These are phyloP conservation scores for Pangasius sanitwongsei DNA, from an alignment of 2,797 vertebrate species.

Conservation along the genomic window DNA sequence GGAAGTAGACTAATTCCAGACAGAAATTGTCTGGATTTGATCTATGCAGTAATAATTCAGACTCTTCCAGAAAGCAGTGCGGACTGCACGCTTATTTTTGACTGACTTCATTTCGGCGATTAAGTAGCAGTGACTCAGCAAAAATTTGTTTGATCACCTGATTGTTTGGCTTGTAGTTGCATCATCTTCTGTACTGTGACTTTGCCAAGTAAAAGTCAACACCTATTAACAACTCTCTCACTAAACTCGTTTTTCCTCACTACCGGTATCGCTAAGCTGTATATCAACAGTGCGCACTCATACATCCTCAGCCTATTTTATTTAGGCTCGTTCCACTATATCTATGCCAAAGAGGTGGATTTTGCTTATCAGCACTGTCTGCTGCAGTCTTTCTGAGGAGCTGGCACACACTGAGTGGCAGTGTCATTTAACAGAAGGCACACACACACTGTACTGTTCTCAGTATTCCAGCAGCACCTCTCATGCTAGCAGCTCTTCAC, in stretches of 20 bases:
- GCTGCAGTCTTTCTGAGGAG: conserved; percentile 11
- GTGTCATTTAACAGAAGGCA: conserved; percentile 35
- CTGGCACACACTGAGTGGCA: neutral
- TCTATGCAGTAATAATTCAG: conserved; percentile 14
- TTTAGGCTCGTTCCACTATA: neutral
- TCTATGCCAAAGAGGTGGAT: neutral
- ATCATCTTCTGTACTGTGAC: neutral
- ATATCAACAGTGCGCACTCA: neutral
- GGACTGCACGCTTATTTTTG: neutral
- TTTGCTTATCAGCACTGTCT: conserved; percentile 19
- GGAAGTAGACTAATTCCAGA: neutral
- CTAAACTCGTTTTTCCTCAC: neutral
- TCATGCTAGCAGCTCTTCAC: conserved; percentile 3
- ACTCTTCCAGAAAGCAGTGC: neutral
- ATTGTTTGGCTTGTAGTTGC: conserved; percentile 1
- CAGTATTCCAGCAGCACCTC: conserved; percentile 10
- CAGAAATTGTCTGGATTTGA: neutral
- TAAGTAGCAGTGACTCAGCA: conserved; percentile 12
- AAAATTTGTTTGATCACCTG: neutral
- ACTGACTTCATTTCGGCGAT: neutral
- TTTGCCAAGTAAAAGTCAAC: neutral
- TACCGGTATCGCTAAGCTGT: neutral
- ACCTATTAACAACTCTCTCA: neutral
- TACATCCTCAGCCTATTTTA: neutral
- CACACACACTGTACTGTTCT: conserved; percentile 29